These are phyloP conservation scores for Manis crassicaudata DNA, from an alignment of 2,797 vertebrate species.

Conservation along the genomic window DNA sequence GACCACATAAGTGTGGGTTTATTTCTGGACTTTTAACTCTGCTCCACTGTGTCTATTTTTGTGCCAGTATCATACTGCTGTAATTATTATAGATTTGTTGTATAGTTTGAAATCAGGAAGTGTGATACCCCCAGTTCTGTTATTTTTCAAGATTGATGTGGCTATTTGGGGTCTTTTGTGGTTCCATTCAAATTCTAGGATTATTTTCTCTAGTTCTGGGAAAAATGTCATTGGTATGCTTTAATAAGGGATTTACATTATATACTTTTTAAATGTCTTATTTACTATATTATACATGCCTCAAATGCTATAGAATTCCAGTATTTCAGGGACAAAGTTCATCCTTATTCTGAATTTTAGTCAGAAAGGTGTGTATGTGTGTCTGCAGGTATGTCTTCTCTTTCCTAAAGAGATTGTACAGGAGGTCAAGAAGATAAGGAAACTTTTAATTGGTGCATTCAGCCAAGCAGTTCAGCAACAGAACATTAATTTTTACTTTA, in stretches of 20 bases:
- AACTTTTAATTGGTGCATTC: constrained; percentile 78
- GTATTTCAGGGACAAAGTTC: neutral
- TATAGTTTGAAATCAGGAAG: too few relatives aligned
- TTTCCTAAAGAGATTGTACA: constrained; percentile 49
- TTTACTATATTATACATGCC: neutral
- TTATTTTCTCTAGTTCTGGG: too few relatives aligned
- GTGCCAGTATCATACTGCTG: too few relatives aligned
- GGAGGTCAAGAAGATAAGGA: constrained; percentile 57
- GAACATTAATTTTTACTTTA: constrained; percentile 82
- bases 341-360: constrained; percentile 14
- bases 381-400: constrained; percentile 8
- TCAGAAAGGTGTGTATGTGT: neutral
- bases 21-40: too few relatives aligned
- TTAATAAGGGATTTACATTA: constrained; percentile 26
- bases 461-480: constrained; percentile 76
- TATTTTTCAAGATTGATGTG: too few relatives aligned
- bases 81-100: too few relatives aligned
- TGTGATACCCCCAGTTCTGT: too few relatives aligned
- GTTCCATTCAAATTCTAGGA: too few relatives aligned
- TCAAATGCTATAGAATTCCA: neutral
- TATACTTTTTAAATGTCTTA: neutral
- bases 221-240: neutral
- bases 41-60: too few relatives aligned
- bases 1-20: too few relatives aligned
- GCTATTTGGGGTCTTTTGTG: too few relatives aligned